Conservation (phyloP, 2,797 vertebrate species). For the Aeoliscus strigatus region DNA sequence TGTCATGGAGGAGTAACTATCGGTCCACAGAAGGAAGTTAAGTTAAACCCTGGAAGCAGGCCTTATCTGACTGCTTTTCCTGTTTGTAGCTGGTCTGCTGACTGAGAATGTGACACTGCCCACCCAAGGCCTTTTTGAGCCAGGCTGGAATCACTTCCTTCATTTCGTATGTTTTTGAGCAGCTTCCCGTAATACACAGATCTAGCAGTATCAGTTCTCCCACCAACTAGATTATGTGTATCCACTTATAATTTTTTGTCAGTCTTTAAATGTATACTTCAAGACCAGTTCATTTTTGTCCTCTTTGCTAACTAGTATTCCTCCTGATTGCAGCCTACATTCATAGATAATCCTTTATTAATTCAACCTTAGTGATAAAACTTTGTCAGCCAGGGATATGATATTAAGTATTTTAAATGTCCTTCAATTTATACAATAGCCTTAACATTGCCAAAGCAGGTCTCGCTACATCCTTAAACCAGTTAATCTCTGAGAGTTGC, state of each 20-base stretch:
- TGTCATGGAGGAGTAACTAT: conserved; percentile 43
- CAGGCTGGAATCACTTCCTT: conserved; percentile 39
- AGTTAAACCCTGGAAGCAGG: conserved; percentile 38
- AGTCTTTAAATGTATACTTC: too few species aligned
- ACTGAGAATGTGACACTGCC: conserved; percentile 44
- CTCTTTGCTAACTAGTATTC: too few species aligned
- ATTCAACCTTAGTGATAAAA: too few species aligned
- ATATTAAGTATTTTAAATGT: too few species aligned
- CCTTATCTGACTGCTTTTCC: conserved; percentile 47
- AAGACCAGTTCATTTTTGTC: too few species aligned
- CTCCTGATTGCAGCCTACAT: too few species aligned
- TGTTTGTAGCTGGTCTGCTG: conserved; percentile 51
- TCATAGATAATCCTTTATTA: too few species aligned
- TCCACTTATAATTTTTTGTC: too few species aligned
- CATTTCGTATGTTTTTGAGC: conserved; percentile 30
- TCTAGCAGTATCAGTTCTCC: not conserved
- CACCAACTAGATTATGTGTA: not conserved
- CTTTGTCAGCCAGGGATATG: too few species aligned
- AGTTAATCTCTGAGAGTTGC: too few species aligned
- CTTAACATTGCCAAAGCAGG: too few species aligned
- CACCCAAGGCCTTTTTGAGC: conserved; percentile 23
- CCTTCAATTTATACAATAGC: too few species aligned
- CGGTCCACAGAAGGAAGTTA: conserved; percentile 53
- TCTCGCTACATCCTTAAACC: not conserved
- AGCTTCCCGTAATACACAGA: conserved; percentile 4